Evolutionary conservation across 2,797 vertebrate genomes (phyloP), one percentile per base, ranked within the genome.

Genomic region (Hydrocynus forskahlii): DNA sequence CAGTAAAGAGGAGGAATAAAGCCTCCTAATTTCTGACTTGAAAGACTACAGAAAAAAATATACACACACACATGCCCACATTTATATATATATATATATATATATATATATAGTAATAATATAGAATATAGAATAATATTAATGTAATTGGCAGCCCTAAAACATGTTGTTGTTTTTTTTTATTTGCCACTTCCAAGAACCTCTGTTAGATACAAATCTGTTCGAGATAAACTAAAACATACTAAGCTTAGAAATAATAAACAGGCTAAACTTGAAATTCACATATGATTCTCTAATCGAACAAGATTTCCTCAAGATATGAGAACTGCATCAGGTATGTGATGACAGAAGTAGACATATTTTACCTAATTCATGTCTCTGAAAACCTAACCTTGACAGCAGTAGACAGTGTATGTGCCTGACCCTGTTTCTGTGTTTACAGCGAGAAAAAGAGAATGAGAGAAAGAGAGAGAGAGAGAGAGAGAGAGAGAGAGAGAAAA

Each of bases 341-440:
- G 76, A 76, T 87, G 89, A 85, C 84, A 82, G 57, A 67, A 74
- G 76, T 60, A 63, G 54, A 29, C 69, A 78, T 78, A 43, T 82
- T 86, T 71, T 75, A 83, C 86, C 76, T 78, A 76, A 88, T 85
- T 87, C 43, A 66, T 17, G 38, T 80, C 81, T 86, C 4, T 77
- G 70, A 86, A 76, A 84, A 67, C 59, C 74, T 77, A 67, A 84
- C 70, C 77, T 74, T 83, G 87, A 93, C 87, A 54, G 78, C 1
- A 45, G 75, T 73, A 84, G 57, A 69, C 45, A 83, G 86, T 89
- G 87, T 84, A 68, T 87, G 84, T 87, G 84, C 64, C 85, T 87
- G 89, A 85, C 81, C 85, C 89, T 86, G 80, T 87, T 91, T 92
- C 88, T 89, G 81, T 55, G 57, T 52, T 60, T 62, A 78, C 84